Base-by-base conservation (phyloP, 2,113 vertebrate species). In the Siphamia tubifer region DNA sequence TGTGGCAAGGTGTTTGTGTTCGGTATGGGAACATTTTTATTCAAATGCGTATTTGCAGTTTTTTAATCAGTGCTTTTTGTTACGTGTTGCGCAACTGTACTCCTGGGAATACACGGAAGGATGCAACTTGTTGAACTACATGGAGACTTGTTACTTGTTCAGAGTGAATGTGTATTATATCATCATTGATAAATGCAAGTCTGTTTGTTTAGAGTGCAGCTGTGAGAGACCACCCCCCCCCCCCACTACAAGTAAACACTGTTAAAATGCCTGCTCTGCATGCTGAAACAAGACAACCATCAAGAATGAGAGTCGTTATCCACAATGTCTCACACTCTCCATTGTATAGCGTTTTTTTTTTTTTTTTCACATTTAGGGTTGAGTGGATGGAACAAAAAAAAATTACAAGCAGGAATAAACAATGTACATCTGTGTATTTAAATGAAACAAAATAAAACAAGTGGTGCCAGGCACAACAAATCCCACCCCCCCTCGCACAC, bases 121-220 rank as follows among this genome's bases (percentile, higher is more conserved):
- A 54, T 44, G 9, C 16, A 32, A 72, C 56, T 49, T 38, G 48
- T 43, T 67, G 51, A 48, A 62, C 60, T 38, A 43, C 48, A 23
- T 16, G 60, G 53, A 66, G 71, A 66, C 44, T 28, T 62, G 57
- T 25, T 45, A 30, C 60, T 74, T 72, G 56, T 72, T 73, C 55
- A 62, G 68, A 84, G 78, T 56, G 55, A 68, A 84, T 87, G 31
- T 71, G 79, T 70, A 56, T 60, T 83, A 77, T 83, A 75, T 82
- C 47, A 61, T 83, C 75, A 43, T 57, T 44, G 75, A 72, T 68
- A 65, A 76, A 78, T 64, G 40, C 71, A 52, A 34, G 49, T 45
- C 17, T 88, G 87, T 92, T 90, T 91, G 87, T 85, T 82, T 85
- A 61, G 67, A 71, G 69, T 35, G 57, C 82, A 88, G 87, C 86